phyloP scores from a whole-genome alignment of 2,113 vertebrate genomes.

The Leuciscus idus region DNA sequence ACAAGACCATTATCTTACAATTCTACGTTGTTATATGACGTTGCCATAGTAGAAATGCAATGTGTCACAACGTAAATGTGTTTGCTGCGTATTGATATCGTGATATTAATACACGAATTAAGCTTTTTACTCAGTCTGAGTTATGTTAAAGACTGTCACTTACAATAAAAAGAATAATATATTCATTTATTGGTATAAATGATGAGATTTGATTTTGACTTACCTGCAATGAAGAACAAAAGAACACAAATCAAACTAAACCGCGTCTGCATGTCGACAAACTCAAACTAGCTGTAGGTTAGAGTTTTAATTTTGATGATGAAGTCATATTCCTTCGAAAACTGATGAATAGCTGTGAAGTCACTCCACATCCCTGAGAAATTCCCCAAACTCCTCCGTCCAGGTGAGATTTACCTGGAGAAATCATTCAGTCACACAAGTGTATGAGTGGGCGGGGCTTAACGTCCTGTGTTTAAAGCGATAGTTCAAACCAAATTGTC shows the following conservation, averaged over 20 bases:
- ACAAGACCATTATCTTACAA: too few species aligned
- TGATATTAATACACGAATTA: neutral
- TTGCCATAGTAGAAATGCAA: too few species aligned
- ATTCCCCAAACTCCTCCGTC: neutral
- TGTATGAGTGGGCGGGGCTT: neutral
- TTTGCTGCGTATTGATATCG: neutral
- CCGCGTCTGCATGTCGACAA: slow-evolving; percentile 9
- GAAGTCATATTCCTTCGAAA: neutral
- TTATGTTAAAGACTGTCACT: neutral
- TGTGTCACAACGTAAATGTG: too few species aligned
- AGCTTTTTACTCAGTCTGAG: neutral
- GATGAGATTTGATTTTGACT: neutral
- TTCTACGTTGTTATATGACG: too few species aligned
- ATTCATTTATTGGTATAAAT: neutral
- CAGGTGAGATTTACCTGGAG: slow-evolving; percentile 10
- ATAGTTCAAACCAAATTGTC: too few species aligned
- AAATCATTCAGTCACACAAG: neutral
- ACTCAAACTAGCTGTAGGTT: neutral
- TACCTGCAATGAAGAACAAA: neutral
- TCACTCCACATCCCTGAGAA: neutral
- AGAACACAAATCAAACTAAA: neutral
- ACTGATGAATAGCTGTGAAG: neutral
- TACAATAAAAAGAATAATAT: neutral
- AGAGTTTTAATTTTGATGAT: neutral
- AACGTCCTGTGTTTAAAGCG: neutral